Evolutionary conservation across 2,888 invertebrate species (phyloP).

Genomic region (Zaprionus obscuricornis): DNA sequence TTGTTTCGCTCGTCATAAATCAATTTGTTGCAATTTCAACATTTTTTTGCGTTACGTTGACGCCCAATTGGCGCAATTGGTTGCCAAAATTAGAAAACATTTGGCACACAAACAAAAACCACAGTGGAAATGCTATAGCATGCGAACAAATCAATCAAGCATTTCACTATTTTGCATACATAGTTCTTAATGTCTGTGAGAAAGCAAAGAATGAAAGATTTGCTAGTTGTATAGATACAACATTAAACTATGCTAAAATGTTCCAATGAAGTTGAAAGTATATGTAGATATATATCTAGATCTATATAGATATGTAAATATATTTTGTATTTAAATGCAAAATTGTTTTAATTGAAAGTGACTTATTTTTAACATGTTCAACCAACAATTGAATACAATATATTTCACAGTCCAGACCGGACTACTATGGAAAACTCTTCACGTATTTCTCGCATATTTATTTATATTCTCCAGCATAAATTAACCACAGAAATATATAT

Average conservation of each 20-base stretch:
- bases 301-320: too few species aligned
- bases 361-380: too few species aligned
- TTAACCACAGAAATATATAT: conserved; percentile 25
- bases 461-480: conserved; percentile 15
- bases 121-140: too few species aligned
- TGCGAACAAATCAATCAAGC: conserved; percentile 63
- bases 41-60: conserved; percentile 33
- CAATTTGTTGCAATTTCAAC: conserved; percentile 70
- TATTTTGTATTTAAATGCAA: background rate
- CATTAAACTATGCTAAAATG: too few species aligned
- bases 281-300: too few species aligned
- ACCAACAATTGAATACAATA: too few species aligned
- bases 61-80: conserved; percentile 63
- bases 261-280: too few species aligned
- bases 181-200: conserved; percentile 2
- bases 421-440: conserved; percentile 14
- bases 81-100: conserved; percentile 56
- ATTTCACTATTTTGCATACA: conserved; percentile 22
- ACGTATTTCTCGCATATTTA: conserved; percentile 45
- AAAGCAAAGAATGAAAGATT: too few species aligned
- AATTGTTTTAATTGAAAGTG: too few species aligned
- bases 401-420: too few species aligned
- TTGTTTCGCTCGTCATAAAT: conserved; percentile 57
- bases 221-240: too few species aligned
- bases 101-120: conserved; percentile 39